A percentile compares a stretch with the other conserved stretches of the same genome.
These are phyloP conservation scores for Ameiurus melas DNA, from an alignment of 2,113 vertebrate species.

Conservation along the genomic window DNA sequence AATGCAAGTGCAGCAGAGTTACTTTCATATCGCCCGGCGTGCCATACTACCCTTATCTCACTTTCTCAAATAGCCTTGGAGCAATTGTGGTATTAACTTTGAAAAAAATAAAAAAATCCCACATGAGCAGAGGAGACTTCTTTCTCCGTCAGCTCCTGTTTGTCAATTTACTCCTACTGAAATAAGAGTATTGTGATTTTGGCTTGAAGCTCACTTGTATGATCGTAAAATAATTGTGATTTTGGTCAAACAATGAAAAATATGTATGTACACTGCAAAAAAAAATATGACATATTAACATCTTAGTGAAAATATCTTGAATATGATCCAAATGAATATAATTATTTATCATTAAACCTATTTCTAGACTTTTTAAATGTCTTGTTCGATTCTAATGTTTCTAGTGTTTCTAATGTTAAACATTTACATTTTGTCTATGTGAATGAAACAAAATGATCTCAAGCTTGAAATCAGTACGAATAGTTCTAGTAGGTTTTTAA, in stretches of 20 bases:
- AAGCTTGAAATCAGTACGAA: background rate
- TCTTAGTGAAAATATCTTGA: background rate
- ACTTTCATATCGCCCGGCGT: constrained; percentile 44
- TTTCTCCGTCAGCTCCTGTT: background rate
- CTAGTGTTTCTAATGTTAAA: background rate
- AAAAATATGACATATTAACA: background rate
- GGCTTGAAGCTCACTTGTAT: background rate
- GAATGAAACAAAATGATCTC: background rate
- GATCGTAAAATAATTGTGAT: background rate
- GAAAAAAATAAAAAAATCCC: constrained; percentile 31
- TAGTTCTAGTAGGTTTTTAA: background rate
- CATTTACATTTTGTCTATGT: background rate
- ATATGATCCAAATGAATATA: background rate
- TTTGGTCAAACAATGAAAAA: background rate
- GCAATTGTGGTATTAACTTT: constrained; percentile 37
- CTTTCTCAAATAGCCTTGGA: constrained; percentile 38
- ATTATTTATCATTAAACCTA: background rate
- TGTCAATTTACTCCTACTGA: background rate
- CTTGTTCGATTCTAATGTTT: background rate
- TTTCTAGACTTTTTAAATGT: no score
- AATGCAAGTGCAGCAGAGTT: constrained; percentile 50
- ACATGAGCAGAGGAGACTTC: constrained; percentile 26
- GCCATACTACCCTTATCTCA: constrained; percentile 51
- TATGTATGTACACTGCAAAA: background rate
- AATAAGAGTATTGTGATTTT: background rate